Evolutionary conservation across 2,888 invertebrate genomes (phyloP).

Genomic region (Bhutanitis thaidina): DNA sequence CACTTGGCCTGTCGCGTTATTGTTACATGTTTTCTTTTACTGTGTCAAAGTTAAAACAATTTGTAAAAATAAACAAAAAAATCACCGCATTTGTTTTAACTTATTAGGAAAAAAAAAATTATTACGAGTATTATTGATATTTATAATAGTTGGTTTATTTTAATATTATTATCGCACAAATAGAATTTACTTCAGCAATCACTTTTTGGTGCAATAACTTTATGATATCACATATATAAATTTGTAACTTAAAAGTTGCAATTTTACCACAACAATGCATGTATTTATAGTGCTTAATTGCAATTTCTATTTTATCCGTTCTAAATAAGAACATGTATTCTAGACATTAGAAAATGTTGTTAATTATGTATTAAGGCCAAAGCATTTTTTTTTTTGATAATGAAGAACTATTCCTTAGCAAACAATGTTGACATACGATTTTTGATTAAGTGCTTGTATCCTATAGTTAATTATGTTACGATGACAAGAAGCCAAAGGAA

Average conservation of each 20-base stretch:
- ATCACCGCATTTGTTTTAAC: too few species aligned
- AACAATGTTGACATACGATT: slow-evolving; percentile 4
- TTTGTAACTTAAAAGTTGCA: slow-evolving; percentile 4
- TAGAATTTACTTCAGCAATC: not conserved
- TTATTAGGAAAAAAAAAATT: too few species aligned
- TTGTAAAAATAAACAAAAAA: too few species aligned
- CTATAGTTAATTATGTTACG: slow-evolving; percentile 24
- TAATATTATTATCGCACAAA: slow-evolving; percentile 8
- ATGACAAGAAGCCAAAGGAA: slow-evolving; percentile 57
- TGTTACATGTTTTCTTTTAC: too few species aligned
- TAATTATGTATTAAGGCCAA: slow-evolving; percentile 16
- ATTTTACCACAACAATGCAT: not conserved
- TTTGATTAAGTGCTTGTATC: slow-evolving; percentile 5
- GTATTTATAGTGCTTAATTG: not conserved
- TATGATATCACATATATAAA: slow-evolving; percentile 8
- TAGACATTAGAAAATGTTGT: slow-evolving; percentile 16
- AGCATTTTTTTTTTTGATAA: slow-evolving; percentile 11
- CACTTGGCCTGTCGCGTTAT: too few species aligned
- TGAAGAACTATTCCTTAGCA: slow-evolving; percentile 5
- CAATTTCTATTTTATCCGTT: slow-evolving; percentile 9
- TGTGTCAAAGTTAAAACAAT: too few species aligned
- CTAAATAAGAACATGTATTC: slow-evolving; percentile 5
- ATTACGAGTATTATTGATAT: too few species aligned
- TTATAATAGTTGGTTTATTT: too few species aligned
- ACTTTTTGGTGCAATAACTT: slow-evolving; percentile 18